phyloP scores from a whole-genome alignment of 2,888 invertebrate genomes.

The Campaea margaritaria region DNA sequence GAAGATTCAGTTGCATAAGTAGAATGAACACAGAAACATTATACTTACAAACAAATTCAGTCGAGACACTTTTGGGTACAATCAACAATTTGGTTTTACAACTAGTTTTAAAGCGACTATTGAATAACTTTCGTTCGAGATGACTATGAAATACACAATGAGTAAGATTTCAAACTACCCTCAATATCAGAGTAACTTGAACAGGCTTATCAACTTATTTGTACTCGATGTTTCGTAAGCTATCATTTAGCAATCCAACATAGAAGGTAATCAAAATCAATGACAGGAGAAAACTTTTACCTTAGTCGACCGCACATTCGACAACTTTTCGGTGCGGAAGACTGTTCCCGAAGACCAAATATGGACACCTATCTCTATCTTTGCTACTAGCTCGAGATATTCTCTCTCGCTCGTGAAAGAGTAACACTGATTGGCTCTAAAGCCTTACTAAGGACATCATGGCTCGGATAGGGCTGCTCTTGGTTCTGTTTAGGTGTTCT shows the following conservation, averaged over 20 bases:
- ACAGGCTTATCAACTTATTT: not conserved
- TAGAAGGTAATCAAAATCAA: slow-evolving; percentile 16
- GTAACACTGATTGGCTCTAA: slow-evolving; percentile 26
- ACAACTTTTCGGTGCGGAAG: slow-evolving; percentile 1
- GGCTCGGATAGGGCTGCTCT: slow-evolving; percentile 22
- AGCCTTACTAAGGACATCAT: slow-evolving; percentile 33
- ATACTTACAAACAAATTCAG: slow-evolving; percentile 35
- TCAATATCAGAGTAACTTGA: slow-evolving; percentile 15
- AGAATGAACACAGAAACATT: slow-evolving; percentile 4
- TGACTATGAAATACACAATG: slow-evolving; percentile 24
- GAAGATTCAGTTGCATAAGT: not conserved
- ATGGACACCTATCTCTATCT: slow-evolving; percentile 25
- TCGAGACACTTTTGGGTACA: slow-evolving; percentile 39
- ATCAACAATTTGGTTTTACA: slow-evolving; percentile 35
- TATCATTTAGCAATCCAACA: slow-evolving; percentile 9
- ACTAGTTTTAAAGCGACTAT: slow-evolving; percentile 27
- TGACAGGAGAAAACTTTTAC: slow-evolving; percentile 8
- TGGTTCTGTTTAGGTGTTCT: slow-evolving; percentile 68
- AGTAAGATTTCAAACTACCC: slow-evolving; percentile 28
- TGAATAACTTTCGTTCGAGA: slow-evolving; percentile 25
- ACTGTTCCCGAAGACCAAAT: slow-evolving; percentile 10
- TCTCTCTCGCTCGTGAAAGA: slow-evolving; percentile 23
- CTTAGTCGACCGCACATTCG: slow-evolving; percentile 3
- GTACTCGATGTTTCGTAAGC: slow-evolving; percentile 4
- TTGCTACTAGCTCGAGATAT: slow-evolving; percentile 12